These are phyloP conservation scores for Pandemis cinnamomeana DNA, from an alignment of 2,888 invertebrate genomes.

Conservation along the genomic window DNA sequence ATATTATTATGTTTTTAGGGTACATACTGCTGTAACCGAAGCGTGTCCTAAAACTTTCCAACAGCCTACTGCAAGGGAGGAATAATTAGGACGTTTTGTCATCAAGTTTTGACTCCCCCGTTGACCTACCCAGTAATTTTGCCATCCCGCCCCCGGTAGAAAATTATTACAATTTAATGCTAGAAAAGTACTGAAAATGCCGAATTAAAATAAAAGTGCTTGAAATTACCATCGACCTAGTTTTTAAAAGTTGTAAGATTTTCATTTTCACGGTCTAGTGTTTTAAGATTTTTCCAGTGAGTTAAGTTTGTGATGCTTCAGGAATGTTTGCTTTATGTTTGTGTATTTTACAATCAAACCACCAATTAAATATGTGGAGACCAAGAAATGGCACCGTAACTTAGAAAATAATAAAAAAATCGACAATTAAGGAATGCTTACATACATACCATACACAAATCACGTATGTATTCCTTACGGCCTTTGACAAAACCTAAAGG, in stretches of 20 bases:
- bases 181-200: slow-evolving; percentile 11
- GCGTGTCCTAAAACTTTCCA: slow-evolving; percentile 9
- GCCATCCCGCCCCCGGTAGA: background rate
- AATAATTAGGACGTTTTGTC: slow-evolving; percentile 28
- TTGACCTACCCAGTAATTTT: slow-evolving; percentile 15
- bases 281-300: slow-evolving; percentile 4
- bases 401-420: too few relatives aligned
- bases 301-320: background rate
- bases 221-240: background rate
- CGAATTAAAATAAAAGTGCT: slow-evolving; percentile 17
- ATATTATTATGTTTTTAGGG: too few relatives aligned
- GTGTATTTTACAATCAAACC: too few relatives aligned
- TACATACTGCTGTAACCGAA: background rate
- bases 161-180: slow-evolving; percentile 14
- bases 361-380: too few relatives aligned
- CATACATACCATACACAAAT: too few relatives aligned
- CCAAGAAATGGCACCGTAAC: too few relatives aligned
- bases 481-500: too few relatives aligned
- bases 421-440: too few relatives aligned
- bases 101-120: slow-evolving; percentile 20
- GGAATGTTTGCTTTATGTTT: background rate
- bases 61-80: slow-evolving; percentile 15
- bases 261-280: background rate
- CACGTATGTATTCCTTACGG: too few relatives aligned
- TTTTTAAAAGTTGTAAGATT: slow-evolving; percentile 1